These are phyloP conservation scores for Macaria notata DNA, from an alignment of 2,888 invertebrate genomes.

Conservation along the genomic window DNA sequence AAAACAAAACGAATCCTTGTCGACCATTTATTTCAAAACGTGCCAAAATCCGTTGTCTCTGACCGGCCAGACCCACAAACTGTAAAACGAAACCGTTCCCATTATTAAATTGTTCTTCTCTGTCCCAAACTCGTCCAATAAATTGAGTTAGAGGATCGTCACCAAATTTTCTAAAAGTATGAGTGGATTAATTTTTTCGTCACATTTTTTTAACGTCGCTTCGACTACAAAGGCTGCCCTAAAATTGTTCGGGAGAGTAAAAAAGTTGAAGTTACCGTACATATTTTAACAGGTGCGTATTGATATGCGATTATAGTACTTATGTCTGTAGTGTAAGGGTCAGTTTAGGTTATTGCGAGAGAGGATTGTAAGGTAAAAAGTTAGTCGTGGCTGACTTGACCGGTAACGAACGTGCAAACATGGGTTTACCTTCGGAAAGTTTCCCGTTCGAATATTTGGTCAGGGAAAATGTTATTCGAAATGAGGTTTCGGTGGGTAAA, in stretches of 20 bases:
- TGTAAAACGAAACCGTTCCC: too few relatives aligned
- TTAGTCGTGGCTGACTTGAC: conserved; percentile 20
- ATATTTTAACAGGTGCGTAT: conserved; percentile 11
- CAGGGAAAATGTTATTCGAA: conserved; percentile 24
- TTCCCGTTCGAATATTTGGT: conserved; percentile 27
- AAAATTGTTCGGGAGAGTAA: conserved; percentile 26
- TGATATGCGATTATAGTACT: conserved; percentile 9
- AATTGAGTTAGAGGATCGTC: conserved; percentile 21
- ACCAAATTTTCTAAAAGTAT: conserved; percentile 17
- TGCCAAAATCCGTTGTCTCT: too few relatives aligned
- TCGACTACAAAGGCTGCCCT: conserved; percentile 27
- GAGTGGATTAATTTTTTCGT: conserved; percentile 26
- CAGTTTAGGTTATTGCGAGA: conserved; percentile 9
- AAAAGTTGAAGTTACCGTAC: conserved; percentile 28
- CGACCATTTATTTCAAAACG: too few relatives aligned
- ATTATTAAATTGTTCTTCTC: too few relatives aligned
- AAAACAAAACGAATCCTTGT: too few relatives aligned
- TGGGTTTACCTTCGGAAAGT: conserved; percentile 29
- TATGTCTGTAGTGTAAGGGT: conserved; percentile 7
- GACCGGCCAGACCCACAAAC: too few relatives aligned
- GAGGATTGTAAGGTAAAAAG: conserved; percentile 17
- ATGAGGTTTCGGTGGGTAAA: conserved; percentile 12
- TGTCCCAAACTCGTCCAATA: conserved; percentile 6
- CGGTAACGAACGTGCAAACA: conserved; percentile 29
- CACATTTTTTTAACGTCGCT: conserved; percentile 22